Base-by-base conservation (phyloP, 2,113 vertebrate genomes). In the Balaeniceps rex region DNA sequence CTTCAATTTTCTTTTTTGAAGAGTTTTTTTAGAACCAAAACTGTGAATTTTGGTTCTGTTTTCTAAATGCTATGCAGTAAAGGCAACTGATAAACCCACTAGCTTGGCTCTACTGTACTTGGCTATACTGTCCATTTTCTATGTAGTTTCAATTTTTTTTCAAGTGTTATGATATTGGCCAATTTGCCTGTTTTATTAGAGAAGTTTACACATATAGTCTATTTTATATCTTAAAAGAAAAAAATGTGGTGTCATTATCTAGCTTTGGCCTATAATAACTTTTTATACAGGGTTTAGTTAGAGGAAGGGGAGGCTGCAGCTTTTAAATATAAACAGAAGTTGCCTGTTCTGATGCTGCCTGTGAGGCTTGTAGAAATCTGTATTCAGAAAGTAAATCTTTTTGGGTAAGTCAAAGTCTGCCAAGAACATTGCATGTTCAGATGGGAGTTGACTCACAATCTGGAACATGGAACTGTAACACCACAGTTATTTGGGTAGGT, bases 361-460 rank as follows among this genome's bases (percentile, higher is more conserved):
- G 13, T 33, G 44, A 94, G 19, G 33, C 23, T 83, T 86, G 22
- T 72, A 92, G 58, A 87, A 74, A 79, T 82, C 26, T 96, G 7
- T 52, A 63, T 40, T 72, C 31, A 81, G 65, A 94, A 81, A 74
- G 24, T 66, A 80, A 76, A 87, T 66, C n/a, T 95, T 72, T 72
- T 6, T 14, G 49, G 13, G 18, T 51, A 76, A 79, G 14, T 83
- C 26, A 49, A 47, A 58, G 31, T 51, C 49, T 88, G 76, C 75
- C 91, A 94, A 82, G 75, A 84, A 25, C n/a, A 74, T 47, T 94
- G 29, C 18, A 38, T 10, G 5, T 91, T 96, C 61, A 84, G 21
- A 52, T 90, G 52, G 33, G 33, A 91, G 7, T 9, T 83, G 85
- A 93, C 54, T 93, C 60, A 84, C 77, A 49, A 44, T 78, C n/a